Evolutionary conservation across 2,113 vertebrate genomes (phyloP).

Genomic region (Sardina pilchardus): DNA sequence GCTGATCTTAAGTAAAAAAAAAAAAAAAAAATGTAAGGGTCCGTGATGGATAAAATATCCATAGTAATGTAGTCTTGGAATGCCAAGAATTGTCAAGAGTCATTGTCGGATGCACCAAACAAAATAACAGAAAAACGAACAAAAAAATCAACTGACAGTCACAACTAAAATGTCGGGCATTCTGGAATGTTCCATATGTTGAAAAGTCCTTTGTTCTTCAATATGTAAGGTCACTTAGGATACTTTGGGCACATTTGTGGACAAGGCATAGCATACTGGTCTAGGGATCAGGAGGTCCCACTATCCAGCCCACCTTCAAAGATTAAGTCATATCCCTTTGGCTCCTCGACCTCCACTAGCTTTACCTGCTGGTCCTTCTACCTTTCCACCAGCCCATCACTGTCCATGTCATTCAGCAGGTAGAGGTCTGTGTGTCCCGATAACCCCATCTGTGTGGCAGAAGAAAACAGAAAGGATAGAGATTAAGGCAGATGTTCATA

Average conservation of each 20-base stretch:
- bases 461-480: constrained; percentile 6
- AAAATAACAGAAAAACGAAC: not conserved
- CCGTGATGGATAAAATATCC: not conserved
- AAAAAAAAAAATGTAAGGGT: not conserved
- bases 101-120: not conserved
- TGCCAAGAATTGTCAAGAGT: not conserved
- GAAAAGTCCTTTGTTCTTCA: not conserved
- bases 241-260: not conserved
- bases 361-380: constrained; percentile 27
- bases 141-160: not conserved
- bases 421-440: constrained; percentile 77
- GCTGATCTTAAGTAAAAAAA: not conserved
- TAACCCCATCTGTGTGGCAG: constrained; percentile 73
- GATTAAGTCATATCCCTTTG: not conserved
- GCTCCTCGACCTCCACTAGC: not conserved
- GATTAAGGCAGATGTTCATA: not conserved
- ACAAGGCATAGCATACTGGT: not conserved
- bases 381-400: constrained; percentile 49
- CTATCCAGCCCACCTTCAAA: not conserved
- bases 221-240: constrained; percentile 1
- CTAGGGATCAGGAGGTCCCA: not conserved
- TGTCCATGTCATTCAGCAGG: constrained; percentile 78
- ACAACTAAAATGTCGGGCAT: not conserved
- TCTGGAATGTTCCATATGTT: not conserved
- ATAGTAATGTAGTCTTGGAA: constrained; percentile 16